phyloP scores from a whole-genome alignment of 2,113 vertebrate species.

The Pomatorhinus ruficollis region DNA sequence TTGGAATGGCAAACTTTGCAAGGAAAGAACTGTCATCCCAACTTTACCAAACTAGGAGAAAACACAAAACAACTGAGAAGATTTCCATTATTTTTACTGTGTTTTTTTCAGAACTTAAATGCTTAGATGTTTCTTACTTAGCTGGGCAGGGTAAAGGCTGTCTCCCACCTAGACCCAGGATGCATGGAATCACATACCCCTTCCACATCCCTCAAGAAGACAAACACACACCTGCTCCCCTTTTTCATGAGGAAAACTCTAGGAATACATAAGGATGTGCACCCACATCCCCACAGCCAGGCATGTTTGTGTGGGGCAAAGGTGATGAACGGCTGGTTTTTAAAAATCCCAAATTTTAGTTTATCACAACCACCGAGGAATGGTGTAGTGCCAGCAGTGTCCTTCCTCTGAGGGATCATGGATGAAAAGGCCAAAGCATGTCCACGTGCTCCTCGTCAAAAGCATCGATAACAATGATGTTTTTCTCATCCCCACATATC shows the following conservation, averaged over 20 bases:
- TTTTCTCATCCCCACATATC: not conserved
- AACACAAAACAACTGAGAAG: not conserved
- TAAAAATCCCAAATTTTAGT: not conserved
- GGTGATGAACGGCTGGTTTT: not conserved
- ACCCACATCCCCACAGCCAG: not conserved
- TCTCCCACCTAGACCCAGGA: not conserved
- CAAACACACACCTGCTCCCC: not conserved
- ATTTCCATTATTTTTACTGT: not conserved
- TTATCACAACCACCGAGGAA: not conserved
- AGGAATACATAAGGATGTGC: not conserved
- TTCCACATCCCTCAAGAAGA: not conserved
- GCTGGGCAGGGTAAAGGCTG: not conserved
- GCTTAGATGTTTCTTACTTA: not conserved
- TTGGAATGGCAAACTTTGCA: not conserved
- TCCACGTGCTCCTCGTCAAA: not conserved
- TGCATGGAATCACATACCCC: accelerated
- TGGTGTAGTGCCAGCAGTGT: not conserved
- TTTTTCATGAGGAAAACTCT: not conserved
- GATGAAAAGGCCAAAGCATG: not conserved
- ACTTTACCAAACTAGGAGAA: not conserved
- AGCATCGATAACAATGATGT: not conserved
- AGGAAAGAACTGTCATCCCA: not conserved
- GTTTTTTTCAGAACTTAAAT: not conserved
- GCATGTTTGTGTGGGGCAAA: not conserved
- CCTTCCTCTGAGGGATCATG: not conserved